Evolutionary conservation across 53 echinoderm and acorn worm species (phyloP).

Genomic region (Mesocentrotus franciscanus): DNA sequence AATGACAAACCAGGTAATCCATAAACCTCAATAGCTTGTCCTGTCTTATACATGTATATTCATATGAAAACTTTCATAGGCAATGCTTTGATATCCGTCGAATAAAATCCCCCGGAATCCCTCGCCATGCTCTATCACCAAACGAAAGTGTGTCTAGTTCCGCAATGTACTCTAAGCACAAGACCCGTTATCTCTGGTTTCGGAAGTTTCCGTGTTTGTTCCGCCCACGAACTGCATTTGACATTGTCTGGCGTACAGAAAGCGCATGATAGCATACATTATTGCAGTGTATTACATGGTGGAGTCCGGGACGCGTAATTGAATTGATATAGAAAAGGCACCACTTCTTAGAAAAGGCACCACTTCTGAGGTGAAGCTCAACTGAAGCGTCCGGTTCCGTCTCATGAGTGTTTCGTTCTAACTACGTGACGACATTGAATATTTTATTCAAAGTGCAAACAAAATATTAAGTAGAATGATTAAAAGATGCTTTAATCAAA

Average conservation of each 20-base stretch:
- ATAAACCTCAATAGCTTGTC: too few relatives aligned
- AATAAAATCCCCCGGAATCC: too few relatives aligned
- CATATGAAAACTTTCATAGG: too few relatives aligned
- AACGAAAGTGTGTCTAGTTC: slow-evolving; percentile 2
- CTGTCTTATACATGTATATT: too few relatives aligned
- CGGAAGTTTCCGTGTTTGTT: background rate
- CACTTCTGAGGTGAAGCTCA: background rate
- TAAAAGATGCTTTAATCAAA: too few relatives aligned
- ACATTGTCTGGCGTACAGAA: background rate
- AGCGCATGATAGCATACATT: background rate
- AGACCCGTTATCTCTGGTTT: background rate
- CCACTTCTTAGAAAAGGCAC: too few relatives aligned
- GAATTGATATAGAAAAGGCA: background rate
- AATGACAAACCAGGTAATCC: too few relatives aligned
- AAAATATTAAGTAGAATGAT: too few relatives aligned
- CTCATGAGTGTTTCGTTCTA: background rate
- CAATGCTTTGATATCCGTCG: too few relatives aligned
- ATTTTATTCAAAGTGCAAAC: too few relatives aligned
- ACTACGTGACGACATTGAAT: too few relatives aligned
- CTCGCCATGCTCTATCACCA: background rate
- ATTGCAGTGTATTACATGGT: background rate
- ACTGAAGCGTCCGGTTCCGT: slow-evolving; percentile 18
- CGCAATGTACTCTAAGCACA: background rate
- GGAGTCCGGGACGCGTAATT: background rate
- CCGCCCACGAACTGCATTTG: background rate